A percentile compares a stretch with the other conserved stretches of the same genome.
Conservation (phyloP, 2,797 vertebrate genomes). For the Amniataba percoides region DNA sequence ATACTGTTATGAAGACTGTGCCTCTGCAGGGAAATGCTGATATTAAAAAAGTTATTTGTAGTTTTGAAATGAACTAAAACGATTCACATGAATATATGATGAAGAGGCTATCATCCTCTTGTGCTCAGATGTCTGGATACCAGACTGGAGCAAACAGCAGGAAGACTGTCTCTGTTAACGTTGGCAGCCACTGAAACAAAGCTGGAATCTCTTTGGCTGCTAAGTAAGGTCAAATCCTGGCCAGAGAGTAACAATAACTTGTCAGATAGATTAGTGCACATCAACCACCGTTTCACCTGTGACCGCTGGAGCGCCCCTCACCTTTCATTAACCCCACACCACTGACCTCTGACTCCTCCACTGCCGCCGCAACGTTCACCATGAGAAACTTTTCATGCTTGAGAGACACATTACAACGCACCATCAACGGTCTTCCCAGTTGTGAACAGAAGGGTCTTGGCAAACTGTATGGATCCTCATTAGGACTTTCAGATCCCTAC, state of each 20-base stretch:
- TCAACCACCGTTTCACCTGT: slow-evolving; percentile 55
- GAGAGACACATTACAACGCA: slow-evolving; percentile 44
- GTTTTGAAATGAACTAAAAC: neutral
- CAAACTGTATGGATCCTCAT: slow-evolving; percentile 66
- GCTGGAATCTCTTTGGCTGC: slow-evolving; percentile 53
- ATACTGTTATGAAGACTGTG: neutral
- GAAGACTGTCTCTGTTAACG: slow-evolving; percentile 13
- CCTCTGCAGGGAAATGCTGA: neutral
- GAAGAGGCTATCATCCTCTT: neutral
- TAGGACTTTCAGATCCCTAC: slow-evolving; percentile 71
- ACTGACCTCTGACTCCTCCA: slow-evolving; percentile 46
- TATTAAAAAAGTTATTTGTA: neutral
- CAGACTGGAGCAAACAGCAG: neutral
- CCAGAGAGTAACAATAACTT: slow-evolving; percentile 62
- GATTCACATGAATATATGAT: neutral
- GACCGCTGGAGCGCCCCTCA: slow-evolving; percentile 27
- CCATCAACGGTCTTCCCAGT: slow-evolving; percentile 1
- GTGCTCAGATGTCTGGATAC: neutral
- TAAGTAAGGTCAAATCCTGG: slow-evolving; percentile 60
- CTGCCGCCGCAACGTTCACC: slow-evolving; percentile 15
- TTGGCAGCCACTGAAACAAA: slow-evolving; percentile 43
- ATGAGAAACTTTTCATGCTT: slow-evolving; percentile 48
- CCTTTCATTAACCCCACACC: slow-evolving; percentile 50
- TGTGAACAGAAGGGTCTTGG: slow-evolving; percentile 43
- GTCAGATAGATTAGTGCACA: slow-evolving; percentile 56